Conservation (phyloP, 1,140 invertebrate species). For the Lepidurus apus region DNA sequence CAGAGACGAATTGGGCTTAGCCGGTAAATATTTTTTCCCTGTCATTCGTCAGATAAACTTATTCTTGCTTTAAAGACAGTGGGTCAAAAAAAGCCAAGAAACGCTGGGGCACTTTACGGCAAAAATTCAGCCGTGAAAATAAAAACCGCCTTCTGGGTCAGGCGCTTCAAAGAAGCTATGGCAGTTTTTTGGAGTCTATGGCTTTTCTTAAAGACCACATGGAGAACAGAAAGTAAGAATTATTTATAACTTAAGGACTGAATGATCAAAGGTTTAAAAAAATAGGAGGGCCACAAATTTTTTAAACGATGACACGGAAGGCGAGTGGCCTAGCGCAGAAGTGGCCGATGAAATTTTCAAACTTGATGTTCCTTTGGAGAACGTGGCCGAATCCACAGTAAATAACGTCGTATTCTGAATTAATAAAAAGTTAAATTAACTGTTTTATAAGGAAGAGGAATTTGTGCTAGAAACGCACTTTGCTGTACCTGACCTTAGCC, state of each 20-base stretch:
- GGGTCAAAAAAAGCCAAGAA: not conserved
- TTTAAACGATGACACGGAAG: constrained; percentile 5
- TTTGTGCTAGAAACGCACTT: not conserved
- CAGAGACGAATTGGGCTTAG: not conserved
- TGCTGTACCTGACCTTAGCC: not conserved
- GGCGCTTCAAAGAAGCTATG: not conserved
- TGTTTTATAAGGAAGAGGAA: not conserved
- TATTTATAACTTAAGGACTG: not conserved
- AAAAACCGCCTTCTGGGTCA: not conserved
- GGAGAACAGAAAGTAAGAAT: not conserved
- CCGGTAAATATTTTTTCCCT: not conserved
- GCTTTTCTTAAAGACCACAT: constrained; percentile 2
- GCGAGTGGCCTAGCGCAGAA: not conserved
- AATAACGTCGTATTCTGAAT: not conserved
- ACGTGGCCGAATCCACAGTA: not conserved
- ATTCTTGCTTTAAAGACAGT: not conserved
- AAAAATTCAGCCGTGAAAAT: not conserved
- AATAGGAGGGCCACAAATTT: not conserved
- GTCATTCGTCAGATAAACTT: not conserved
- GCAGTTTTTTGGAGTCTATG: not conserved
- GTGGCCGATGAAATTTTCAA: not conserved
- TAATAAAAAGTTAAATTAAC: not conserved
- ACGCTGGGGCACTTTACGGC: not conserved
- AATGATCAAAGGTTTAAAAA: not conserved
- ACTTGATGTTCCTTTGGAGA: not conserved